Evolutionary conservation across 2,113 vertebrate genomes (phyloP).

Genomic region (Pardalotus punctatus): DNA sequence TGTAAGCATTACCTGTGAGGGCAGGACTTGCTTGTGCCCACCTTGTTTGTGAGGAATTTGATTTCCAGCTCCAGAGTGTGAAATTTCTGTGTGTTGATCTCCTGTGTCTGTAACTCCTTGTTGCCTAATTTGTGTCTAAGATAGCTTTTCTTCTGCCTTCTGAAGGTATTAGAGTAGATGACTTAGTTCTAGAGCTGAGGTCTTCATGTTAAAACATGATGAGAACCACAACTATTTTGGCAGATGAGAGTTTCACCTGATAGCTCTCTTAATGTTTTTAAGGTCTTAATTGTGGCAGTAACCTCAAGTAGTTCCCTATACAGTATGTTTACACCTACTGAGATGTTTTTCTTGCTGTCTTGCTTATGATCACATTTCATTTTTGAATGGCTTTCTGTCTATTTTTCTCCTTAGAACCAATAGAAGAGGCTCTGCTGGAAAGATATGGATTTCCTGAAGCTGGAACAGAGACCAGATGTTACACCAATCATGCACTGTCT

Average conservation of each 20-base stretch:
- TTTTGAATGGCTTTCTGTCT: not conserved
- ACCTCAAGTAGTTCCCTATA: not conserved
- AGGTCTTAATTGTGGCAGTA: not conserved
- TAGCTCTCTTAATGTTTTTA: not conserved
- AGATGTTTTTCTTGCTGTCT: not conserved
- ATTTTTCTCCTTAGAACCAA: conserved; percentile 50
- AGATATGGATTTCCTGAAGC: conserved; percentile 79
- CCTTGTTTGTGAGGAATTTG: fast-evolving
- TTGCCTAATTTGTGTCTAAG: not conserved
- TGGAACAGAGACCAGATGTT: conserved; percentile 75
- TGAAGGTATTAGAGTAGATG: not conserved
- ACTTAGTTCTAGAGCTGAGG: not conserved
- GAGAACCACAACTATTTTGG: not conserved
- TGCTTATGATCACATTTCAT: not conserved
- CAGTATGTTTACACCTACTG: not conserved
- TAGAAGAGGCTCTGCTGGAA: conserved; percentile 63
- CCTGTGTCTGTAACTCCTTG: not conserved
- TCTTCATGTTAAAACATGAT: not conserved
- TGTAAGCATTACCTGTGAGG: fast-evolving
- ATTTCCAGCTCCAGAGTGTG: not conserved
- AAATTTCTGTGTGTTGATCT: not conserved
- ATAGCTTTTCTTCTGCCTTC: not conserved
- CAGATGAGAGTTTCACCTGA: not conserved
- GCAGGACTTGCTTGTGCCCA: not conserved
- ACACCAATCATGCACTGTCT: conserved; percentile 82